Evolutionary conservation across 2,113 vertebrate genomes (phyloP).

Genomic region (Egretta garzetta): DNA sequence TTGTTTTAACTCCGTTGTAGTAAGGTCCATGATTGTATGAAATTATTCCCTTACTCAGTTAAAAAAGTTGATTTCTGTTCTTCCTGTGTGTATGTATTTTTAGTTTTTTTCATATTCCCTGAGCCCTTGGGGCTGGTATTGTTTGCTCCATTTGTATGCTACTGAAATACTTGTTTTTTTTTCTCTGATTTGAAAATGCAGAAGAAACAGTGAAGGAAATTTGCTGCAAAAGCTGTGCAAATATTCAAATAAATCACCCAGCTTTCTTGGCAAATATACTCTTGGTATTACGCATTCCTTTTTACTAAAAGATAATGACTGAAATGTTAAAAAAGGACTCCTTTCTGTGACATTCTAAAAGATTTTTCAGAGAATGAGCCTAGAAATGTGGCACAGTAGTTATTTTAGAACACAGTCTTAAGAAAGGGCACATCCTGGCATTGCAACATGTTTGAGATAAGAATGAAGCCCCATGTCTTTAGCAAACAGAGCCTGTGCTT

Average conservation of each 20-base stretch:
- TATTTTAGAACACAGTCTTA: not conserved
- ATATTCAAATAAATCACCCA: slow-evolving; percentile 34
- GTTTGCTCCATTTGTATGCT: slow-evolving; percentile 37
- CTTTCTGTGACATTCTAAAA: slow-evolving; percentile 16
- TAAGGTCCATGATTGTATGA: not conserved
- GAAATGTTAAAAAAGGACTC: not conserved
- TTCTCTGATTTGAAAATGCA: slow-evolving; percentile 6
- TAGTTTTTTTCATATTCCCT: not conserved
- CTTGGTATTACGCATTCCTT: slow-evolving; percentile 1
- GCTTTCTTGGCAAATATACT: slow-evolving; percentile 38
- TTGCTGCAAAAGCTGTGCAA: slow-evolving; percentile 44
- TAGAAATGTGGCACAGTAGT: not conserved
- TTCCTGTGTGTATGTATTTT: not conserved
- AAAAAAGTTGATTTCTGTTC: not conserved
- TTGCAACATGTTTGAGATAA: slow-evolving; percentile 2
- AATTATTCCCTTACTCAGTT: slow-evolving; percentile 29
- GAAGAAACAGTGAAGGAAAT: slow-evolving; percentile 26
- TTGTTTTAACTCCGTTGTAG: not conserved
- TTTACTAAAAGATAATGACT: not conserved
- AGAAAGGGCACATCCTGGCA: slow-evolving; percentile 12
- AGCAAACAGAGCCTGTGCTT: slow-evolving; percentile 25
- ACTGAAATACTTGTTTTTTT: not conserved
- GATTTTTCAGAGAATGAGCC: not conserved
- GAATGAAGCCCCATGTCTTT: not conserved
- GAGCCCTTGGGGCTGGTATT: not conserved